Conservation (phyloP, 2,113 vertebrate species). For the Alligator mississippiensis region DNA sequence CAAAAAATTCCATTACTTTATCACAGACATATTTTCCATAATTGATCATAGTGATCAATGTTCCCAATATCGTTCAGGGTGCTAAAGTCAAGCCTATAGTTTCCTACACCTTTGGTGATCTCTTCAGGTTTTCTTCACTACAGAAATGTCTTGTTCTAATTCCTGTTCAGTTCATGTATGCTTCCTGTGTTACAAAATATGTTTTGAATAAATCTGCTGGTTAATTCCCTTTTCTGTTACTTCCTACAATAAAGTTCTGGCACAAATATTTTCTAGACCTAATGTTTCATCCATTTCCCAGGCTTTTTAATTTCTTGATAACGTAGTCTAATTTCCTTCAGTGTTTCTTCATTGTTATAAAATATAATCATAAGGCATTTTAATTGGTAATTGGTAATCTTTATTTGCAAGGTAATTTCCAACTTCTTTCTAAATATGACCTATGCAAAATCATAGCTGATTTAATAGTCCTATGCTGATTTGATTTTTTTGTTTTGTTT, state of each 20-base stretch:
- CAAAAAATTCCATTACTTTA: not conserved
- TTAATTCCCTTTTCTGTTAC: constrained; percentile 64
- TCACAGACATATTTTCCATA: not conserved
- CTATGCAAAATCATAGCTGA: not conserved
- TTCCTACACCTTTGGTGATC: not conserved
- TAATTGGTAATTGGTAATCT: constrained; percentile 52
- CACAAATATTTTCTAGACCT: constrained; percentile 17
- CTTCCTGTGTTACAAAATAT: constrained; percentile 28
- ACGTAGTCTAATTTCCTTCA: constrained; percentile 69
- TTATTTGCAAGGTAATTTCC: constrained; percentile 32
- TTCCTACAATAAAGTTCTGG: constrained; percentile 62
- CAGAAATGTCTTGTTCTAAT: constrained; percentile 57
- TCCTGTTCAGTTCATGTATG: constrained; percentile 44
- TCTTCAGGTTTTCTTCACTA: not conserved
- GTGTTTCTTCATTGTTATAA: constrained; percentile 29
- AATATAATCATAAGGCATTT: constrained; percentile 14
- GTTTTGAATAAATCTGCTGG: constrained; percentile 42
- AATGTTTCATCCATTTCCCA: constrained; percentile 54
- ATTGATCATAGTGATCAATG: not conserved
- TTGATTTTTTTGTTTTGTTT: not conserved
- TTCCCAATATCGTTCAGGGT: not conserved
- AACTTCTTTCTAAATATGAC: not conserved
- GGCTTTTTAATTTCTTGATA: constrained; percentile 44
- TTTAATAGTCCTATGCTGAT: not conserved
- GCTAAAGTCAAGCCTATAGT: not conserved